Evolutionary conservation across 53 echinoderm and acorn worm species (phyloP).

Genomic region (Glandiceps talaboti): DNA sequence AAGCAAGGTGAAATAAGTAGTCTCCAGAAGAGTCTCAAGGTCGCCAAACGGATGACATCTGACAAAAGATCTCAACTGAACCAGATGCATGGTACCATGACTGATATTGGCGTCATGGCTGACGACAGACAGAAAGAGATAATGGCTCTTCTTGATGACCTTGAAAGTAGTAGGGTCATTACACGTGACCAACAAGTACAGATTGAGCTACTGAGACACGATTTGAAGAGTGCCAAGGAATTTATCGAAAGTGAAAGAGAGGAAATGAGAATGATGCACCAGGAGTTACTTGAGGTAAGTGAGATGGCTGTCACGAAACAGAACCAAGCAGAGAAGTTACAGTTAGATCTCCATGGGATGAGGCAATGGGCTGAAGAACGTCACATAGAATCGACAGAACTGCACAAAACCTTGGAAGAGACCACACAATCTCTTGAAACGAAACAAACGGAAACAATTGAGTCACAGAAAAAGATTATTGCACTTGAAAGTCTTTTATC

Average conservation of each 20-base stretch:
- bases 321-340: background rate
- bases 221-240: background rate
- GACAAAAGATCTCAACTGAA: background rate
- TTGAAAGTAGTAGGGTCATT: background rate
- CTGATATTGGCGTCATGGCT: background rate
- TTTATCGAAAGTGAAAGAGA: background rate
- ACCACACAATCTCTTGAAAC: background rate
- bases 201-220: background rate
- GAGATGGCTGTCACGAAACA: background rate
- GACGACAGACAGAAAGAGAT: background rate
- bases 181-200: background rate
- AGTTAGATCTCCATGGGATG: background rate
- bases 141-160: background rate
- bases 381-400: background rate
- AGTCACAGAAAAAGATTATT: background rate
- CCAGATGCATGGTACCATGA: background rate
- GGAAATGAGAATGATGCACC: background rate
- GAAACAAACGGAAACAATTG: background rate
- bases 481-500: background rate
- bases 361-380: background rate
- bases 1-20: background rate
- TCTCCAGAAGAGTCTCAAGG: background rate
- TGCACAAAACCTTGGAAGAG: background rate
- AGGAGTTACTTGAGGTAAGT: background rate
- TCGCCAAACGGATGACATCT: background rate